phyloP scores from a whole-genome alignment of 2,888 invertebrate species.

The Cheilosia vulpina region DNA sequence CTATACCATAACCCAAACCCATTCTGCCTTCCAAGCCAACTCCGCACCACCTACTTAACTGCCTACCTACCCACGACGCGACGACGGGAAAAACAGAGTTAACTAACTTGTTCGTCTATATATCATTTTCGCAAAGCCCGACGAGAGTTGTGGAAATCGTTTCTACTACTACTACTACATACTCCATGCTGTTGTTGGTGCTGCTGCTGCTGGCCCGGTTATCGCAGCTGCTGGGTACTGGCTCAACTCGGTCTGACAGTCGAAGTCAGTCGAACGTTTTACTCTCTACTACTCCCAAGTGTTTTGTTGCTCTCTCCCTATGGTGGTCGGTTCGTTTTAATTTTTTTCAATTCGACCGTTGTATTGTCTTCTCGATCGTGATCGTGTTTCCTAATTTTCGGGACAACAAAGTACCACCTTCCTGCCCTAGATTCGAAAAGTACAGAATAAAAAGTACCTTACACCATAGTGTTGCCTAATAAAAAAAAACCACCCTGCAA shows the following conservation, averaged over 20 bases:
- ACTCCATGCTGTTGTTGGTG: constrained; percentile 22
- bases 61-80: constrained; percentile 4
- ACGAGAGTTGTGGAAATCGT: constrained; percentile 54
- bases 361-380: constrained; percentile 49
- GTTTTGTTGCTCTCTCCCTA: constrained; percentile 67
- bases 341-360: neutral
- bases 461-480: constrained; percentile 19
- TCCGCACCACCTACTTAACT: constrained; percentile 15
- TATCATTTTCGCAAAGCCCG: constrained; percentile 69
- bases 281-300: constrained; percentile 73
- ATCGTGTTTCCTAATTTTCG: constrained; percentile 53
- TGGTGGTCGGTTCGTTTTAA: constrained; percentile 50
- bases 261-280: constrained; percentile 72
- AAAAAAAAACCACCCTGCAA: constrained; percentile 46
- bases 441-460: constrained; percentile 1
- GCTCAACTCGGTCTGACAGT: constrained; percentile 63
- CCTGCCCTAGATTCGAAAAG: constrained; percentile 44
- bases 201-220: constrained; percentile 64
- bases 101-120: constrained; percentile 69
- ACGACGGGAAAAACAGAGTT: constrained; percentile 32
- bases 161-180: constrained; percentile 41
- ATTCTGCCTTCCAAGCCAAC: constrained; percentile 14
- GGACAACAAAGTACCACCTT: constrained; percentile 32
- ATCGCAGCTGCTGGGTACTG: constrained; percentile 70
- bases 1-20: constrained; percentile 27